phyloP scores from a whole-genome alignment of 2,888 invertebrate species.

The Mimumesa dahlbomi region DNA sequence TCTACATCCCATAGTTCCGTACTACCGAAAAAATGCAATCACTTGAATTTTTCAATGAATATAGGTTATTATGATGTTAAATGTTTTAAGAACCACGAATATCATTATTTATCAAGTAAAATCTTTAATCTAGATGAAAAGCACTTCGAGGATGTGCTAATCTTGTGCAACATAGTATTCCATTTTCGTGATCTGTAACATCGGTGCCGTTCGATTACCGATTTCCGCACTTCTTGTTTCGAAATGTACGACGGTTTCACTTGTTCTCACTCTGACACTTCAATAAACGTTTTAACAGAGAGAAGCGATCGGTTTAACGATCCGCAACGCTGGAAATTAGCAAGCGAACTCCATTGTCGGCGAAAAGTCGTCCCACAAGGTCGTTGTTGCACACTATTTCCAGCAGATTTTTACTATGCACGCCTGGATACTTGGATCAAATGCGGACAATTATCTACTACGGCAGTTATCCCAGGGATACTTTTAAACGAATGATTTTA shows the following conservation, averaged over 20 bases:
- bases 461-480: too few relatives aligned
- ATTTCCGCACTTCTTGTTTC: conserved; percentile 10
- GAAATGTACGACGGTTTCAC: conserved; percentile 15
- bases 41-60: too few relatives aligned
- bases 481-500: too few relatives aligned
- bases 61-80: too few relatives aligned
- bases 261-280: conserved; percentile 27
- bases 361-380: conserved; percentile 43
- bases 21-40: too few relatives aligned
- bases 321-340: conserved; percentile 25
- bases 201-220: conserved; percentile 1
- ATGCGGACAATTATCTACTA: background rate
- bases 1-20: too few relatives aligned
- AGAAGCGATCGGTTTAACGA: background rate
- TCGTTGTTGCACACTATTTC: conserved; percentile 57
- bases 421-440: conserved; percentile 1
- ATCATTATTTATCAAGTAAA: too few relatives aligned
- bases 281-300: background rate
- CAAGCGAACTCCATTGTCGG: conserved; percentile 40
- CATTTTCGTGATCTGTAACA: background rate
- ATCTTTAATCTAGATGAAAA: background rate
- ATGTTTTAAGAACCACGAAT: too few relatives aligned
- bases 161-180: background rate
- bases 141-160: background rate
- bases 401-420: conserved; percentile 21